Percentiles rank a stretch among this genome's conserved stretches.
phyloP scores from a whole-genome alignment of 2,797 vertebrate genomes.

The Smutsia temminckii region DNA sequence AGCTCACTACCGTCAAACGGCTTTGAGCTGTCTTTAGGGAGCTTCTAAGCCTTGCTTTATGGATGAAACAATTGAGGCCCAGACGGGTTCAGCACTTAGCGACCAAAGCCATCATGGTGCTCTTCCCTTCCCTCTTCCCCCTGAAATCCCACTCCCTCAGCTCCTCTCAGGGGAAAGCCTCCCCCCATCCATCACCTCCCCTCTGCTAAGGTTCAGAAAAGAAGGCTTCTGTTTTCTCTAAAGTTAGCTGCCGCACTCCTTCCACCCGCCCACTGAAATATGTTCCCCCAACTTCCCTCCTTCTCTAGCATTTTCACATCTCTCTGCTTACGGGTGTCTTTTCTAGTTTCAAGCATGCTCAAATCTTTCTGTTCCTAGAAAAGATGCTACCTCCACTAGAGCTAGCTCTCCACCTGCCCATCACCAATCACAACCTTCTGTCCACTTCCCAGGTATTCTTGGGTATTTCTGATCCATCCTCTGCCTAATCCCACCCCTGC shows the following conservation, averaged over 20 bases:
- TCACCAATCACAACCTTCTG: not conserved
- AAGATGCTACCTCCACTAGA: not conserved
- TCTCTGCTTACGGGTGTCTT: not conserved
- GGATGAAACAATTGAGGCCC: not conserved
- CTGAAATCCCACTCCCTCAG: not conserved
- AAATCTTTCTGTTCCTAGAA: not conserved
- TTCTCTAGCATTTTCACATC: not conserved
- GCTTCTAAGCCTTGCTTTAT: not conserved
- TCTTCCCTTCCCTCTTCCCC: not conserved
- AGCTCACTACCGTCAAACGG: not conserved
- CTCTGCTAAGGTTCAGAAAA: not conserved
- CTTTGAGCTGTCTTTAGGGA: not conserved
- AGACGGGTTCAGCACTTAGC: not conserved
- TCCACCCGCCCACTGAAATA: not conserved
- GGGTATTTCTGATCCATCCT: not conserved
- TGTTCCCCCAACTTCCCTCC: not conserved
- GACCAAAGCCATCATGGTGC: not conserved
- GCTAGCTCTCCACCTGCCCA: not conserved
- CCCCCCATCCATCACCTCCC: not conserved
- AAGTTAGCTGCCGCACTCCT: not conserved
- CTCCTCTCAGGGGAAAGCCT: not conserved
- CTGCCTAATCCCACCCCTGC: too few relatives aligned
- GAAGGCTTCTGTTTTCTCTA: not conserved
- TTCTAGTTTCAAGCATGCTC: not conserved
- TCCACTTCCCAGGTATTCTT: not conserved